Conservation (phyloP, 1,140 invertebrate species). For the Listronotus oregonensis region DNA sequence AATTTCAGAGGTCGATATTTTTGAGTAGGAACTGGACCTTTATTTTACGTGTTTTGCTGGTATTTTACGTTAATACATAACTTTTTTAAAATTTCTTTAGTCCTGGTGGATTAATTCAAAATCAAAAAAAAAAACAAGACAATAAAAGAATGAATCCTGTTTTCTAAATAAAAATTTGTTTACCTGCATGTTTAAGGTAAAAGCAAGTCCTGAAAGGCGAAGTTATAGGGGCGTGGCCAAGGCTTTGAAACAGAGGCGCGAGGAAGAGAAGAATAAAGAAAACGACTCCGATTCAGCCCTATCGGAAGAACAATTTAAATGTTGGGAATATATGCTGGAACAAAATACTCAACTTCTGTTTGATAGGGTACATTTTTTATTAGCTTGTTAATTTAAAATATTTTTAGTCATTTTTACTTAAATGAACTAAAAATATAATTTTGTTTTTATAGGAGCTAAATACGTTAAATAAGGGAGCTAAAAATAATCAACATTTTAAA, state of each 20-base stretch:
- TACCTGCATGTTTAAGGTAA: slow-evolving; percentile 36
- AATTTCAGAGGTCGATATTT: too few relatives aligned
- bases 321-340: slow-evolving; percentile 92
- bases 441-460: slow-evolving; percentile 69
- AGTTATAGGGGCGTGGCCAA: slow-evolving; percentile 64
- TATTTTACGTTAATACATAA: too few relatives aligned
- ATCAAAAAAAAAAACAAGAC: too few relatives aligned
- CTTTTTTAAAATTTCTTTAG: too few relatives aligned
- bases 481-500: slow-evolving; percentile 56
- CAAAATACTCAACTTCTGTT: slow-evolving; percentile 88
- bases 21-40: too few relatives aligned
- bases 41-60: too few relatives aligned
- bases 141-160: too few relatives aligned
- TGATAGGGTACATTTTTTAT: slow-evolving; percentile 70
- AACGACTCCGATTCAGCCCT: slow-evolving; percentile 63
- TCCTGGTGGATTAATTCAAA: too few relatives aligned
- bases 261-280: slow-evolving; percentile 60
- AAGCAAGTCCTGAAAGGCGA: slow-evolving; percentile 56
- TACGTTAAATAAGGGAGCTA: slow-evolving; percentile 69
- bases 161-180: too few relatives aligned
- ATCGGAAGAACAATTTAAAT: slow-evolving; percentile 87
- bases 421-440: too few relatives aligned
- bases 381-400: too few relatives aligned
- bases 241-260: slow-evolving; percentile 60
- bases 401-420: too few relatives aligned